Evolutionary conservation across 2,797 vertebrate species (phyloP), one percentile per base, ranked within the genome.

Genomic region (Enteromius treurensis): DNA sequence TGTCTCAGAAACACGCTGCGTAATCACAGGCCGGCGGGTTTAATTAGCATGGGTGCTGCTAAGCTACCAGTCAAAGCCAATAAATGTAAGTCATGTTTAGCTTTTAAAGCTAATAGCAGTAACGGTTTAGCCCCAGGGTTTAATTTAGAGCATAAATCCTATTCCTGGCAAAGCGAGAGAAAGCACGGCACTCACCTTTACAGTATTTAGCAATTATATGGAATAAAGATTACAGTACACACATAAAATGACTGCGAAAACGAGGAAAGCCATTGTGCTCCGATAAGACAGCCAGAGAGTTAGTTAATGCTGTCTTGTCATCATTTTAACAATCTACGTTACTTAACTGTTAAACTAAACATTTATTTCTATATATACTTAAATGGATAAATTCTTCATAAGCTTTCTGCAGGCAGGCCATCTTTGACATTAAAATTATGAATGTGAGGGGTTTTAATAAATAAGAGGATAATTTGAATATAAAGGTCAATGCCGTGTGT

Each of bases 181-280:
- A 70, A 77, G 60, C 75, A 74, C 62, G 21, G 82, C 65, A 40
- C 47, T 86, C 69, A 70, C 79, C 87, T 88, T 90, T 92, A 91
- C 92, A 91, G 90, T 92, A 92, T 91, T 90, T 90, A 90, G 85
- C 91, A 91, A 90, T 93, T 91, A 89, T 84, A 90, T 85, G 85
- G 91, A 93, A 92, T 91, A 89, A 92, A 90, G 89, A 94, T 92
- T 92, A 91, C 92, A 87, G 90, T 93, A 93, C 91, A 89, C 91
- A 93, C 89, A 91, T 89, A 91, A 90, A 94, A 91, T 88, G 67
- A 86, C 86, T 87, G 91, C 92, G 91, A 94, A 94, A 93, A 91
- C 91, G 88, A 92, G 91, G 93, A 90, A 92, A 92, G 89, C 84
- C 92, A 91, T 88, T 86, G 88, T 85, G 89, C 82, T 88, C 58